Percentiles rank a stretch among this genome's conserved stretches.
Conservation (phyloP, 2,113 vertebrate genomes). For the Syrrhaptes paradoxus region DNA sequence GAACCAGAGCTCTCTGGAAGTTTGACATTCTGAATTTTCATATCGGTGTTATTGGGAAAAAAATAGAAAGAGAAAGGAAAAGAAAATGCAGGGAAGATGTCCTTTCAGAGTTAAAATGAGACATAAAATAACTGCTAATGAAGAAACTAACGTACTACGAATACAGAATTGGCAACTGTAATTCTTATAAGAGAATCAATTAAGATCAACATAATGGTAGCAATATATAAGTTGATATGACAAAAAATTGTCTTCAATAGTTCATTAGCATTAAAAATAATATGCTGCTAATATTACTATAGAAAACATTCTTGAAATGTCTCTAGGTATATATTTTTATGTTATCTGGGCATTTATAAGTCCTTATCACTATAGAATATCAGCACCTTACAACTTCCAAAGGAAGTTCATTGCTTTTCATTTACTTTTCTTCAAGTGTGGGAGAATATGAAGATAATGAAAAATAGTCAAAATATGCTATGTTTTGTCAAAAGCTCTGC, state of each 20-base stretch:
- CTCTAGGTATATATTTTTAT: neutral
- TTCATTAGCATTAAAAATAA: slow-evolving; percentile 1
- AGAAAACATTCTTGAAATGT: neutral
- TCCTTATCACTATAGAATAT: neutral
- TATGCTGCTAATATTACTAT: neutral
- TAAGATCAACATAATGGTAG: neutral
- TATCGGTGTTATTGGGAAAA: neutral
- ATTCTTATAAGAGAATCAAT: slow-evolving; percentile 2
- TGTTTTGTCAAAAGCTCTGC: neutral
- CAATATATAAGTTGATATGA: slow-evolving; percentile 8
- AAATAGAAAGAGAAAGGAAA: neutral
- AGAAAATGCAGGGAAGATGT: neutral
- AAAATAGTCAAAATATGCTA: neutral
- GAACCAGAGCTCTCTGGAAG: neutral
- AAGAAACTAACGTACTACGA: neutral
- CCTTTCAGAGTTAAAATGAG: neutral
- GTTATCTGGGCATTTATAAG: neutral
- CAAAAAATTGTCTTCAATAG: neutral
- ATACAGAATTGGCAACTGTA: slow-evolving; percentile 17
- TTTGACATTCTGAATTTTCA: neutral
- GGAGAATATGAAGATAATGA: neutral
- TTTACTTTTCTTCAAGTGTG: neutral
- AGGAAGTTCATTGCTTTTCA: neutral
- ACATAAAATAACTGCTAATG: neutral
- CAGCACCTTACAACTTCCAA: neutral